Conservation (phyloP, 2,888 invertebrate genomes). For the Acanthoscelides obtectus region DNA sequence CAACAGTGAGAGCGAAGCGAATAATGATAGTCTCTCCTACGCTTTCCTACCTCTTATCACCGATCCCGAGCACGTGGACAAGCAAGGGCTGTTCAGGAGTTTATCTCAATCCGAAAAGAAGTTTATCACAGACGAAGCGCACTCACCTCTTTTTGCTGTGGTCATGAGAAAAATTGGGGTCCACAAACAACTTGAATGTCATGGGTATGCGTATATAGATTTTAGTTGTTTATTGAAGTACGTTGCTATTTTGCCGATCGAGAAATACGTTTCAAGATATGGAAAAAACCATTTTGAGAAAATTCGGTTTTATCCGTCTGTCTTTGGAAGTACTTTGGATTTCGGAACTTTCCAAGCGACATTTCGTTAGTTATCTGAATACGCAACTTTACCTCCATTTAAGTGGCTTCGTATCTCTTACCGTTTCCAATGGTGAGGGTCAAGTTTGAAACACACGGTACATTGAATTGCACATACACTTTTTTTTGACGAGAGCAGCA, state of each 20-base stretch:
- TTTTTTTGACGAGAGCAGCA: too few relatives aligned
- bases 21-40: slow-evolving; percentile 41
- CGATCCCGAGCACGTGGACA: slow-evolving; percentile 75
- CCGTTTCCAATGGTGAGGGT: too few relatives aligned
- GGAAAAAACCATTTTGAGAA: too few relatives aligned
- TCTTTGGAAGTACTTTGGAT: too few relatives aligned
- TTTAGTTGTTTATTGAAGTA: not conserved
- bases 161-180: slow-evolving; percentile 80
- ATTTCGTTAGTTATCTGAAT: too few relatives aligned
- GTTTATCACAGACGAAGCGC: slow-evolving; percentile 55
- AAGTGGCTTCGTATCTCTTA: too few relatives aligned
- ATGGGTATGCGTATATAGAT: slow-evolving; percentile 51
- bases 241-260: not conserved
- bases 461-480: too few relatives aligned
- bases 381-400: too few relatives aligned
- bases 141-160: slow-evolving; percentile 84
- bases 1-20: slow-evolving; percentile 32
- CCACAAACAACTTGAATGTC: slow-evolving; percentile 79
- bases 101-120: slow-evolving; percentile 54
- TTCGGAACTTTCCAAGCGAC: too few relatives aligned
- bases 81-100: slow-evolving; percentile 61
- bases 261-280: too few relatives aligned
- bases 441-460: too few relatives aligned
- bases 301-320: too few relatives aligned
- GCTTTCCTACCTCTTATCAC: slow-evolving; percentile 83